Evolutionary conservation across 2,888 invertebrate genomes (phyloP).

Genomic region (Dastarcus helophoroides): DNA sequence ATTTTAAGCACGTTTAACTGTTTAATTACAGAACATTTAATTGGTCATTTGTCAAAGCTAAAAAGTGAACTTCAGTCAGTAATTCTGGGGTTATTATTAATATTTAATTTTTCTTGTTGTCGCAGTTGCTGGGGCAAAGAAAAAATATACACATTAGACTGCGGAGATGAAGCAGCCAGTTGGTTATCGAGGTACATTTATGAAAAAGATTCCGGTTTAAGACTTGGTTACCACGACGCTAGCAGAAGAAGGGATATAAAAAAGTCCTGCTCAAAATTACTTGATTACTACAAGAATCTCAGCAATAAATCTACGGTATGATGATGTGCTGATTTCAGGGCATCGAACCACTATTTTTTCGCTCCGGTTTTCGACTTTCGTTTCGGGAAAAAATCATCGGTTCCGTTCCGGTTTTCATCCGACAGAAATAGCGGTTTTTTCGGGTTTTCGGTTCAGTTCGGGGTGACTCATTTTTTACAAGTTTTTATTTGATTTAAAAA

Average conservation of each 20-base stretch:
- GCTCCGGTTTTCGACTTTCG: too few relatives aligned
- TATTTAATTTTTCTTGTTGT: constrained; percentile 3
- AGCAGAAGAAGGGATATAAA: constrained; percentile 21
- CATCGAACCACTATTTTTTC: too few relatives aligned
- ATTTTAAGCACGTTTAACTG: too few relatives aligned
- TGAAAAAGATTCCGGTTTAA: constrained; percentile 25
- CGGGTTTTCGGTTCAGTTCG: too few relatives aligned
- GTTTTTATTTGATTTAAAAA: too few relatives aligned
- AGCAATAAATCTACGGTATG: constrained; percentile 25
- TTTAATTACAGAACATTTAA: too few relatives aligned
- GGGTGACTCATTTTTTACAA: too few relatives aligned
- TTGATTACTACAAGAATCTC: constrained; percentile 25
- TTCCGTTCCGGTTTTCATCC: too few relatives aligned
- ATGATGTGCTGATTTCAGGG: too few relatives aligned
- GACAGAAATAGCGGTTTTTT: too few relatives aligned
- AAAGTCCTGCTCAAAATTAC: constrained; percentile 19
- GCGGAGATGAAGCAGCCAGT: constrained; percentile 47
- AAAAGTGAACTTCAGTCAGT: constrained; percentile 5
- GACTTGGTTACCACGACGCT: constrained; percentile 31
- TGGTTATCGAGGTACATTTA: constrained; percentile 46
- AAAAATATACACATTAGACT: constrained; percentile 44
- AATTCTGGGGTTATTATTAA: constrained; percentile 1
- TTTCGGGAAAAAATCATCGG: too few relatives aligned
- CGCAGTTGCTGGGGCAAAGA: constrained; percentile 17
- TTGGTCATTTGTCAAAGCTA: too few relatives aligned